Percentiles rank a stretch among this genome's conserved stretches.
Evolutionary conservation across 2,797 vertebrate species (phyloP).

Genomic region (Triplophysa yarkandensis): DNA sequence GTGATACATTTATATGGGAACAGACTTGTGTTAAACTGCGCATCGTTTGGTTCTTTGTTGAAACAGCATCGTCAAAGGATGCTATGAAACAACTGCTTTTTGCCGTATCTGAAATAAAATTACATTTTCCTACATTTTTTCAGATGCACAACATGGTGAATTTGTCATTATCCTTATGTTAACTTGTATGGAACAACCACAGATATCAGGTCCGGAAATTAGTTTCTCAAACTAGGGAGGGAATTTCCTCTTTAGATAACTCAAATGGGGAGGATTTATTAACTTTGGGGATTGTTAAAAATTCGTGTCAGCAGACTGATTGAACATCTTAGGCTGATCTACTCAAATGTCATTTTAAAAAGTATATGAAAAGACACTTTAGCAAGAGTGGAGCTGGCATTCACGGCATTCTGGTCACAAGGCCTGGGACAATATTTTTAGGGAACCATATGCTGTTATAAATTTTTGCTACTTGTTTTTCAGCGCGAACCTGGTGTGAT

Average conservation of each 20-base stretch:
- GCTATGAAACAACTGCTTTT: constrained; percentile 16
- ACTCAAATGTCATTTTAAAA: not conserved
- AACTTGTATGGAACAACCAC: not conserved
- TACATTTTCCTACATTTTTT: not conserved
- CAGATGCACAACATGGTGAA: not conserved
- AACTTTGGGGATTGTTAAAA: not conserved
- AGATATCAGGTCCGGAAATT: not conserved
- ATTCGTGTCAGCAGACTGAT: not conserved
- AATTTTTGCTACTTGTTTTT: not conserved
- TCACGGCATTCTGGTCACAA: not conserved
- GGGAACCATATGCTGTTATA: not conserved
- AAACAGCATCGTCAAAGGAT: constrained; percentile 6
- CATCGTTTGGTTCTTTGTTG: constrained; percentile 25
- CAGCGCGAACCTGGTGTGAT: not conserved
- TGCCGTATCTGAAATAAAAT: constrained; percentile 12
- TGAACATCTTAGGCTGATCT: not conserved
- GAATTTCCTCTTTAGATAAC: too few species aligned
- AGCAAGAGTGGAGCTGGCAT: not conserved
- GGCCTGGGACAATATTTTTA: not conserved
- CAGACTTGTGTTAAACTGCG: constrained; percentile 5
- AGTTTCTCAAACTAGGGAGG: not conserved
- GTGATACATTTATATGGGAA: constrained; percentile 5
- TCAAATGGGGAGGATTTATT: too few species aligned
- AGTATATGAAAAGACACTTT: too few species aligned
- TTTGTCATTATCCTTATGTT: constrained; percentile 20